Conservation (phyloP, 2,113 vertebrate genomes). For the Phyllostomus hastatus region DNA sequence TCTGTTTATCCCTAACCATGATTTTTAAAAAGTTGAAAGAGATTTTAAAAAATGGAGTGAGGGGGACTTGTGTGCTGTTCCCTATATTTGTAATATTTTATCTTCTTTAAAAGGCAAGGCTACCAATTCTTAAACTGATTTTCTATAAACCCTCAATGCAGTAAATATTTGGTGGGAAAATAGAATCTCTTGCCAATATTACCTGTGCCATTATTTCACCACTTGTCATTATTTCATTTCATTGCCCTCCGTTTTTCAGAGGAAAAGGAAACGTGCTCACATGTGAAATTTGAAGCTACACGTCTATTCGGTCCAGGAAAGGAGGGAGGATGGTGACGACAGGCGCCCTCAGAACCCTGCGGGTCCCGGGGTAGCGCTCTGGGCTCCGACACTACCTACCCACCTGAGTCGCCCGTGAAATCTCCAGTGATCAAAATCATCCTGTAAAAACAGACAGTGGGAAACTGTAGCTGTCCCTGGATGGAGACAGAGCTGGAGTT, state of each 20-base stretch:
- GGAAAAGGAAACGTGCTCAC: not conserved
- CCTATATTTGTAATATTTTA: not conserved
- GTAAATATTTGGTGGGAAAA: not conserved
- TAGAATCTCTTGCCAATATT: not conserved
- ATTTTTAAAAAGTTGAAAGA: not conserved
- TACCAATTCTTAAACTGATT: not conserved
- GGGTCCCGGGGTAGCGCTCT: rapidly evolving
- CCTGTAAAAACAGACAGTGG: not conserved
- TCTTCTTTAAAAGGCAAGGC: not conserved
- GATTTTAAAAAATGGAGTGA: not conserved
- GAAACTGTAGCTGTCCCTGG: not conserved
- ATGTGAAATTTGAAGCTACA: not conserved
- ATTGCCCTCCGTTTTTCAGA: not conserved
- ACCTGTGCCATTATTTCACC: not conserved
- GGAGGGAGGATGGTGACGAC: rapidly evolving
- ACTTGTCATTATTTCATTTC: not conserved
- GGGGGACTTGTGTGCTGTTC: not conserved
- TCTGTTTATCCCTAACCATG: not conserved
- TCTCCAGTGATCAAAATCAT: not conserved
- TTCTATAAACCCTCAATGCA: not conserved
- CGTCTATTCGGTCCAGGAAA: not conserved
- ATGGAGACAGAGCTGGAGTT: not conserved
- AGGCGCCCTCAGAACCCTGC: not conserved
- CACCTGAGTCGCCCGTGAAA: not conserved
- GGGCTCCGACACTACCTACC: not conserved